Conservation (phyloP, 2,797 vertebrate species). For the Ispidina lecontei region DNA sequence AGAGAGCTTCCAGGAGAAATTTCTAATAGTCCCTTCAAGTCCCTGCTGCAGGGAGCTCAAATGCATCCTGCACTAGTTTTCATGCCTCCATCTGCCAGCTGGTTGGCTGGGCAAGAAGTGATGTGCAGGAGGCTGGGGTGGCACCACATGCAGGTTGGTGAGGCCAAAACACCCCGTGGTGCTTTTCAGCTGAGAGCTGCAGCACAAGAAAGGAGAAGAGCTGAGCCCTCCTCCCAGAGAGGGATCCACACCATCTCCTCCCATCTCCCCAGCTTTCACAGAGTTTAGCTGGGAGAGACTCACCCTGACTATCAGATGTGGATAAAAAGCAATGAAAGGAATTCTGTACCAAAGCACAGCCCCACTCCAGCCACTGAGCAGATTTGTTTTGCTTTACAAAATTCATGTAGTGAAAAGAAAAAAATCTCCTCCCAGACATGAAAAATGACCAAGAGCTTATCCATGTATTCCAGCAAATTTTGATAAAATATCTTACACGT, state of each 20-base stretch:
- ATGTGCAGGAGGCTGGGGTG: not conserved
- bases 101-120: not conserved
- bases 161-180: not conserved
- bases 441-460: not conserved
- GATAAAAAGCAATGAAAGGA: not conserved
- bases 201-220: not conserved
- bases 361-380: not conserved
- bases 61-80: not conserved
- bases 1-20: not conserved
- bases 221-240: not conserved
- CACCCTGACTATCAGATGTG: not conserved
- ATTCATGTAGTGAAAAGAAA: not conserved
- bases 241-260: not conserved
- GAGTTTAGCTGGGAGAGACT: not conserved
- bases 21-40: not conserved
- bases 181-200: not conserved
- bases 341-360: not conserved
- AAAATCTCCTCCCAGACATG: not conserved
- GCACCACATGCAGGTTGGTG: not conserved
- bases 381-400: not conserved
- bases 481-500: not conserved
- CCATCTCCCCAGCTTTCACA: not conserved
- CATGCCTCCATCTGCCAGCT: not conserved
- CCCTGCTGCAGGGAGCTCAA: not conserved
- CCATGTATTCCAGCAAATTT: not conserved